phyloP scores from a whole-genome alignment of 2,888 invertebrate species.

The Ethmia dodecea region DNA sequence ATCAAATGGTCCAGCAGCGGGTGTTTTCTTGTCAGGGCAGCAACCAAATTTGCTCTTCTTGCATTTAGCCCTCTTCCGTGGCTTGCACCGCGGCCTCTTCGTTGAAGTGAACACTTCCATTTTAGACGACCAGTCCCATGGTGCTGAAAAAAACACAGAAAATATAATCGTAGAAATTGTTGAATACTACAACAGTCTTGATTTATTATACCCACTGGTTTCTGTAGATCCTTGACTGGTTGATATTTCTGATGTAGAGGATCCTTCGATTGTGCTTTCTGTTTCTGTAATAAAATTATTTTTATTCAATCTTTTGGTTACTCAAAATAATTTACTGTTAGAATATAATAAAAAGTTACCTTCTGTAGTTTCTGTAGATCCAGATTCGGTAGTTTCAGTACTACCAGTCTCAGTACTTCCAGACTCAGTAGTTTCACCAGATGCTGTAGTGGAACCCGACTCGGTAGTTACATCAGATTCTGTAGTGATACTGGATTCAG shows the following conservation, averaged over 20 bases:
- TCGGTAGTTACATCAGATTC: conserved; percentile 14
- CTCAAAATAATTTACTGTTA: no score
- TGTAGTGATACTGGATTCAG: conserved; percentile 4
- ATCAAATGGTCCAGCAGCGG: conserved; percentile 89
- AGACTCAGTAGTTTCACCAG: conserved; percentile 7
- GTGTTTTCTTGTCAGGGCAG: conserved; percentile 87
- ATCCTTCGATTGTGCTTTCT: conserved; percentile 19
- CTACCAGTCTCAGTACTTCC: conserved; percentile 17
- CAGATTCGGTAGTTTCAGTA: conserved; percentile 4
- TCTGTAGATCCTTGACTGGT: conserved; percentile 19
- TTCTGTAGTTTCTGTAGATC: conserved; percentile 10
- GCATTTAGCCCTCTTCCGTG: conserved; percentile 77
- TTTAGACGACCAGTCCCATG: conserved; percentile 75
- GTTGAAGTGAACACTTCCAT: conserved; percentile 68
- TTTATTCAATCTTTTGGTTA: no score
- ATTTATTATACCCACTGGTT: conserved; percentile 20
- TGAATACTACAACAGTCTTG: background rate
- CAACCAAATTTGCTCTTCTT: conserved; percentile 85
- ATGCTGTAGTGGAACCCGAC: conserved; percentile 7
- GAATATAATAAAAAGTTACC: no score
- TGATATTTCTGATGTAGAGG: conserved; percentile 21
- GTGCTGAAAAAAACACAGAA: conserved; percentile 37
- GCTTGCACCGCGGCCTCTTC: conserved; percentile 75
- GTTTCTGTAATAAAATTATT: conserved; percentile 22
- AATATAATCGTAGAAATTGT: background rate